Evolutionary conservation across 2,113 vertebrate species (phyloP), one percentile per base, ranked within the genome.

Genomic region (Poeciliopsis prolifica): DNA sequence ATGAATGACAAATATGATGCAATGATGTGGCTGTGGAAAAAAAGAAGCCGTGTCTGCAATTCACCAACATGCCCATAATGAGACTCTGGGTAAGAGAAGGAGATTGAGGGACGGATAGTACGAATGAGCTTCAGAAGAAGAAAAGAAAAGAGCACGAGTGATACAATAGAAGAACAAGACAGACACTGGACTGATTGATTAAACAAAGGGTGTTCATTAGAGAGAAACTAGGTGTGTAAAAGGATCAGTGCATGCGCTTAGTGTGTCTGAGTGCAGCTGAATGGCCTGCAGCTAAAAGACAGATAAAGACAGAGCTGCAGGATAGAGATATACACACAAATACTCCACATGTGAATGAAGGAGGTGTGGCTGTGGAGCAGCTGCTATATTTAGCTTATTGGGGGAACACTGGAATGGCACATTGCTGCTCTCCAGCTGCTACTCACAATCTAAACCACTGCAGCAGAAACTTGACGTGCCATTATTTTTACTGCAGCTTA

Each of bases 171-270:
- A 42, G 80, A 84, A 85, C 75, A 80, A 74, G 44, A 83, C 79
- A 80, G 67, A 83, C 78, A 74, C 70, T 81, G 17, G 1, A 58
- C 74, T 82, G 86, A 88, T 88, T 83, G 89, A 89, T 88, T 85
- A 80, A 86, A 89, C 84, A 83, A 91, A 71, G 70, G 78, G 48
- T 74, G 68, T 76, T 82, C 81, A 83, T 89, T 87, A 87, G 68
- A 80, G 68, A 82, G 63, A 72, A 71, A 79, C 77, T 61, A 70
- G 73, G 76, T 74, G 70, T 76, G 44, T 71, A 24, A 1, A 62
- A 19, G 68, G 62, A 71, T 13, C 28, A 42, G 61, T 11, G 5
- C 60, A 64, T 62, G 28, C 35, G 61, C 62, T 72, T 64, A 5
- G 30, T 75, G 69, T 69, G 74, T 61, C 64, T 75, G 60, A 75